Conservation (phyloP, 2,113 vertebrate genomes). For the Circaetus cinerascens region DNA sequence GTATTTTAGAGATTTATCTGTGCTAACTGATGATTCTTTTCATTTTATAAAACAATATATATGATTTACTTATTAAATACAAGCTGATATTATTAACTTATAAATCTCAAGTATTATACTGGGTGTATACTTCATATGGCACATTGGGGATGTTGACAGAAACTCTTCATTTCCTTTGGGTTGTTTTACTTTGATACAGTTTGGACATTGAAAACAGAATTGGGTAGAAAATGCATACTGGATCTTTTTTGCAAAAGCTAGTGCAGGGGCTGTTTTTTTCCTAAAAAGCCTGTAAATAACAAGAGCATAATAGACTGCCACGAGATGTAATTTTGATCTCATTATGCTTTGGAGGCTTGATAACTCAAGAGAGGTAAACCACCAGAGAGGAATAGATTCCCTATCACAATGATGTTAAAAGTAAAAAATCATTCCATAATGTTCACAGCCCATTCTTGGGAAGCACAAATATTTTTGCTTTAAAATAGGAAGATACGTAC, state of each 20-base stretch:
- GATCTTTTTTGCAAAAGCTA: background rate
- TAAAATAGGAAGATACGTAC: slow-evolving; percentile 26
- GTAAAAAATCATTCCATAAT: background rate
- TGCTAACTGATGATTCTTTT: slow-evolving; percentile 14
- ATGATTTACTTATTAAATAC: slow-evolving; percentile 60
- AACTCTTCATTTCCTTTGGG: slow-evolving; percentile 53
- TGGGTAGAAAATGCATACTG: background rate
- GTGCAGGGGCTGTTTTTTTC: background rate
- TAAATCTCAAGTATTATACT: slow-evolving; percentile 54
- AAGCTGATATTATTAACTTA: slow-evolving; percentile 52
- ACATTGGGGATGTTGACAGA: slow-evolving; percentile 46
- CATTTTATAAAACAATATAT: slow-evolving; percentile 41
- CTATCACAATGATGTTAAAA: background rate
- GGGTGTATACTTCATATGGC: slow-evolving; percentile 33
- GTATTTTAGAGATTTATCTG: slow-evolving; percentile 30
- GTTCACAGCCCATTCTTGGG: background rate
- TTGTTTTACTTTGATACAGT: slow-evolving; percentile 44
- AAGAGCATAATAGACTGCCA: background rate
- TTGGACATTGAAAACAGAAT: slow-evolving; percentile 13
- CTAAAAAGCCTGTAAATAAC: slow-evolving; percentile 37
- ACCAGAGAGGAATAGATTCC: slow-evolving; percentile 9
- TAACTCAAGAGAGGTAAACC: slow-evolving; percentile 24
- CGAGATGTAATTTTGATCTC: slow-evolving; percentile 32
- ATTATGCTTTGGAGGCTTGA: slow-evolving; percentile 21
- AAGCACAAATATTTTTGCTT: slow-evolving; percentile 26